Base-by-base conservation (phyloP, 2,113 vertebrate species). In the Nesoenas mayeri region DNA sequence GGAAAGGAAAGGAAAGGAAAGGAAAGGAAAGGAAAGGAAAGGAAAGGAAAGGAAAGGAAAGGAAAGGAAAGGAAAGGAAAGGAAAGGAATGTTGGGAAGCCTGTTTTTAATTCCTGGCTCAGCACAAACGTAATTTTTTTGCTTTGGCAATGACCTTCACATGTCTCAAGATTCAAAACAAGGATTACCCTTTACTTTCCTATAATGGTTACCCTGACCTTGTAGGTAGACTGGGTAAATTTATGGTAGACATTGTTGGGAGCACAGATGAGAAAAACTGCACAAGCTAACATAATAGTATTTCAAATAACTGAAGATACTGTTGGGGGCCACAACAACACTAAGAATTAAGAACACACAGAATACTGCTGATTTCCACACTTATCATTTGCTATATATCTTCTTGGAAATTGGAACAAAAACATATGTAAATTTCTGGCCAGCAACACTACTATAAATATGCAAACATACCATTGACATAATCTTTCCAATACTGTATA, bases 361-460 rank as follows among this genome's bases (percentile, higher is more conserved):
- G 9, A 26, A 74, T 72, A 83, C 21, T 85, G 66, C 48, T 66
- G 71, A 79, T 93, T 94, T 96, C 77, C 48, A 17, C 85, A 65
- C 77, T 88, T 88, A 65, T 17, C 14, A 80, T 97, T 95, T 93
- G 29, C 47, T 85, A 40, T 72, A 72, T 91, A 70, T 73, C 69
- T 93, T 88, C 66, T 69, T 57, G 48, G 72, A 95, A 97, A 86
- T 8, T 79, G 69, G 22, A 85, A 93, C 74, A 89, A 92, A 85
- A 89, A n/a, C 5, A 40, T 64, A 94, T 70, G 75, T 92, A 85
- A 96, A 88, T 54, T 90, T 91, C 70, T 97, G 83, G 60, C 57
- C 78, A 73, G 70, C 70, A 88, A 71, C 47, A 95, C 15, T 38
- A 50, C 42, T 91, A 93, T 89, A 86, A 97, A 97, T 96, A 95